Base-by-base conservation (phyloP, 1,140 invertebrate species). In the Drosophila gunungcola region DNA sequence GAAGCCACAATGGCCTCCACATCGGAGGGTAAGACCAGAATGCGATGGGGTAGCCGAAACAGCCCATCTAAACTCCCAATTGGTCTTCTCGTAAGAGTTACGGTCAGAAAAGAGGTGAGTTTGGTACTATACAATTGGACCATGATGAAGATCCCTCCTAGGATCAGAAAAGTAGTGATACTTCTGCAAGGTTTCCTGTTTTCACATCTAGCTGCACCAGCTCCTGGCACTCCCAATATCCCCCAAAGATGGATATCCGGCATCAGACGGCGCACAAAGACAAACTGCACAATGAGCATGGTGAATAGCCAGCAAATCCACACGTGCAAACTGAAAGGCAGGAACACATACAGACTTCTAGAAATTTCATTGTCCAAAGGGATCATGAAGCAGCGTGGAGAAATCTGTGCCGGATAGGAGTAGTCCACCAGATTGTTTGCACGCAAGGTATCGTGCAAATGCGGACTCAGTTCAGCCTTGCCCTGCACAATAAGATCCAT, bases 311-410 rank as follows among this genome's bases (percentile, higher is more conserved):
- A 1, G 4, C 64, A 51, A 2, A 73, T 11, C 84, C 84, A 88
- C 0, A 84, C 27, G 4, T 43, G 7, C 21, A 36, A 2, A 10
- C 56, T 49, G 6, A 88, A 62, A 1, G 84, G 80, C 53, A 70
- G 41, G 0, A 80, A 53, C 0, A 83, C 45, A 27, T 80, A 84
- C 1, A 84, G 13, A 1, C 51, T 57, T 10, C 64, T 46, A 3
- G 80, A 58, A 13, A 84, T 65, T 2, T 46, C 42, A 16, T 73
- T 51, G 10, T 46, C 34, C 36, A 61, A 13, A 0, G 84, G 84
- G 5, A 89, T 5, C 85, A 90, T 84, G 29, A 89, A 84, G 32
- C 84, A 90, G 1, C 85, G 68, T 0, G 36, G 42, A 32, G 67
- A 27, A 27, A 90, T 32, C 6, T 46, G 27, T 7, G 51, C 53